Conservation (phyloP, 2,113 vertebrate genomes). For the Dissostichus mawsoni region DNA sequence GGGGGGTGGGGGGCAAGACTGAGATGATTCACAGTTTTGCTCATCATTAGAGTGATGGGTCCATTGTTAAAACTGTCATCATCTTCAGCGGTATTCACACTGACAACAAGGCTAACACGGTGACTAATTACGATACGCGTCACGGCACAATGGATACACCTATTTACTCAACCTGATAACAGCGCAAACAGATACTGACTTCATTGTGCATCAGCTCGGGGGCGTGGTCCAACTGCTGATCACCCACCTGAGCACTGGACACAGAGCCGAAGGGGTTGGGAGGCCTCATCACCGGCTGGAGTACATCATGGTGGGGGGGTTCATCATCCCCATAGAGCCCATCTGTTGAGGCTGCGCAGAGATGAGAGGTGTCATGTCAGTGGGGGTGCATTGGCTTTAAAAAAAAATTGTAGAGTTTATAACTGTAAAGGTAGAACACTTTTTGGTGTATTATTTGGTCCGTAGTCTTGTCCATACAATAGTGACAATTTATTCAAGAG, state of each 20-base stretch:
- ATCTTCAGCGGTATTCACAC: conserved; percentile 54
- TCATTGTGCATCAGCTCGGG: conserved; percentile 26
- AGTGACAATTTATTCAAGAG: neutral
- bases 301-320: conserved; percentile 97
- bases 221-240: conserved; percentile 14
- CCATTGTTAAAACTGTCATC: conserved; percentile 71
- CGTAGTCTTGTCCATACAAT: neutral
- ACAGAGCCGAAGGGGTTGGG: conserved; percentile 97
- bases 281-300: conserved; percentile 97
- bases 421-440: neutral
- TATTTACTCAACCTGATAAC: conserved; percentile 52
- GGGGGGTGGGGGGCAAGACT: conserved; percentile 49
- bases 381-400: neutral
- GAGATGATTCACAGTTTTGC: conserved; percentile 70
- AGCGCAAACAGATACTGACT: conserved; percentile 45
- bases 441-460: too few relatives aligned
- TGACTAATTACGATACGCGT: conserved; percentile 54
- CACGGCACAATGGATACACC: conserved; percentile 59
- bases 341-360: conserved; percentile 90
- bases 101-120: conserved; percentile 46
- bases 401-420: neutral
- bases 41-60: conserved; percentile 59
- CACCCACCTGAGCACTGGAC: conserved; percentile 94
- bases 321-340: conserved; percentile 96
- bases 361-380: conserved; percentile 2